Evolutionary conservation across 2,113 vertebrate genomes (phyloP), one percentile per base, ranked within the genome.

Genomic region (Lampris megalopsis): DNA sequence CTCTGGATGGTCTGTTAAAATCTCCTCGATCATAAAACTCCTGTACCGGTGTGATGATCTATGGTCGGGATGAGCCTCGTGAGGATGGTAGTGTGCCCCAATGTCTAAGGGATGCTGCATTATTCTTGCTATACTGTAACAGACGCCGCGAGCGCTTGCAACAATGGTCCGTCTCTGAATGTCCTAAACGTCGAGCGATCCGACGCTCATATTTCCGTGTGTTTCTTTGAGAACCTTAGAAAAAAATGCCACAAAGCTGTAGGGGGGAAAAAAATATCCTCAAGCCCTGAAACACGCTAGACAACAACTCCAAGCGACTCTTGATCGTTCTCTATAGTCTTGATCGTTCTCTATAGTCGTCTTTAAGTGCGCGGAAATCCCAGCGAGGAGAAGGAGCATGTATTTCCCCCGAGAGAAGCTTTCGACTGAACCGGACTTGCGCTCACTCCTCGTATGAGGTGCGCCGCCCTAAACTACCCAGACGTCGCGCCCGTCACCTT

Each of bases 11-110:
- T 98, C 97, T 0, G 97, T 99, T 67, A 99, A 95, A 84, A 99
- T 99, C 90, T 99, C 97, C 86, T 99, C 97, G 63, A 99, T 99
- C 97, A 99, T 99, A 84, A 99, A 99, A 88, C 96, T 98, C 92
- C 97, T 91, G 93, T 98, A 99, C 61, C 97, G 96, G 56, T 98
- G 97, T n/a, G 97, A 97, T n/a, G 97, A 96, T 62, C 97, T 95
- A 92, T 96, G 96, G 81, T 98, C 97, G 0, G 91, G 94, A 42
- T 96, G 96, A 35, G 92, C 92, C 49, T 97, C 97, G 43, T 94
- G 94, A 4, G 95, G 95, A 67, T 95, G 96, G 73, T 94, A 97
- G 87, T 95, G 96, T 43, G 95, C 93, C 62, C 95, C 95, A 62
- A 96, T 77, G 62, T 98, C 97, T 92, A 97, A 84, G 10, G 92